Base-by-base conservation (phyloP, 2,888 invertebrate species). In the Drosophila limbata region DNA sequence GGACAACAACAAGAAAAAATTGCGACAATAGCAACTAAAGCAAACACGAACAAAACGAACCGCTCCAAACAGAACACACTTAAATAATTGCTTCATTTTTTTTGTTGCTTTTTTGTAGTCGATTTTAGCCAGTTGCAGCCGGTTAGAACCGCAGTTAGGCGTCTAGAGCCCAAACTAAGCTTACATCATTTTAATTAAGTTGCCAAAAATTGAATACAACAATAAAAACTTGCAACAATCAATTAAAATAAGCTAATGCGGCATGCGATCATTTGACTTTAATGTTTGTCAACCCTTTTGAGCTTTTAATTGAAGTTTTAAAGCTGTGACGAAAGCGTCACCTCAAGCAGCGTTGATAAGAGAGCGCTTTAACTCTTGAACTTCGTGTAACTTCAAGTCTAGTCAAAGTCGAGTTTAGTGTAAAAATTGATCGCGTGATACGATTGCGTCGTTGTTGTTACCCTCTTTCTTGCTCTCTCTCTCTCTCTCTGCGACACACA, bases 171-270 rank as follows among this genome's bases (percentile, higher is more conserved):
- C 39, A 63, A 37, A 63, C 72, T 42, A 60, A 50, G 79, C 75
- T 81, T 78, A 75, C 82, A 88, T 88, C 79, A 82, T 65, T 70
- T 69, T 72, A 67, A 81, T 69, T 71, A 63, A 73, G 47, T 59
- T 64, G 52, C 63, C 66, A 21, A 73, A 72, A 52, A 44, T 40
- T 10, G 25, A 33, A 42, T 53, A 40, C 37, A 42, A n/a, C 8
- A 39, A 51, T n/a, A 47, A 37, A 57, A 35, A 42, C 45, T 61
- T 56, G 33, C 60, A 57, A 25, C 50, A 25, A 75, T 39, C 40
- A 78, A 76, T 74, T 55, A 39, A 67, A 45, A 21, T 48, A 50
- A 33, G 37, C 56, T 59, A 47, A 77, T 73, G 48, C 52, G 47
- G 45, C 56, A 56, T 44, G 33, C 11, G 33, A 45, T 45, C 45